Evolutionary conservation across 2,797 vertebrate genomes (phyloP), one percentile per base, ranked within the genome.

Genomic region (Bryconaethiops microstoma): DNA sequence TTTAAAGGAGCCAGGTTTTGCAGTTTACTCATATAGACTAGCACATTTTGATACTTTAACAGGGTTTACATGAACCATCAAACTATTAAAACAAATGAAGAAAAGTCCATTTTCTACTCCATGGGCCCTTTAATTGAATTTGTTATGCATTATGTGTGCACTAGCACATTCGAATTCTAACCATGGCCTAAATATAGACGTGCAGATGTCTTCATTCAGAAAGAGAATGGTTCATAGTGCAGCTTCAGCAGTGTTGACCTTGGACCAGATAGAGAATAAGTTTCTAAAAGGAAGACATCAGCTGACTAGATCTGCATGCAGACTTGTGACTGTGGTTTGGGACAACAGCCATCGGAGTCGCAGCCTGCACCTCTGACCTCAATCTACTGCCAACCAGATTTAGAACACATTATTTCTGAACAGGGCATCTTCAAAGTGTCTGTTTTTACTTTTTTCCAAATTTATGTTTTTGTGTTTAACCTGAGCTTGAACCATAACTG

Each of bases 191-290:
- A 69, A 21, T 1, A 14, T 42, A 19, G 64, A n/a, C 25, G 17
- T 2, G 13, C 64, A 40, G 35, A 12, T 64, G 10, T 45, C n/a
- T 48, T 45, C n/a, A 45, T 45, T 68, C 40, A 48, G 40, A 45
- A 10, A 45, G 45, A 70, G 21, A 52, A 70, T 8, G 2, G 21
- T 12, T 50, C 21, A 25, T 7, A 52, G 40, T 8, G 21, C 9
- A 68, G 21, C n/a, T 45, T 68, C 9, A 68, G 52, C 29, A 54
- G 69, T 60, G 65, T 60, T 14, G 42, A 63, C 45, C 25, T 63
- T 62, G 55, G 45, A 63, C 60, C 70, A 57, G 60, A 65, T 42
- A 57, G 42, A 59, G 45, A 63, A 45, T 10, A 60, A 45, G 39
- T 35, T 65, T 40, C 63, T 23, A 7, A 52, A 25, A 45, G n/a